Conservation (phyloP, 2,113 vertebrate genomes). For the Coracopsis vasa region DNA sequence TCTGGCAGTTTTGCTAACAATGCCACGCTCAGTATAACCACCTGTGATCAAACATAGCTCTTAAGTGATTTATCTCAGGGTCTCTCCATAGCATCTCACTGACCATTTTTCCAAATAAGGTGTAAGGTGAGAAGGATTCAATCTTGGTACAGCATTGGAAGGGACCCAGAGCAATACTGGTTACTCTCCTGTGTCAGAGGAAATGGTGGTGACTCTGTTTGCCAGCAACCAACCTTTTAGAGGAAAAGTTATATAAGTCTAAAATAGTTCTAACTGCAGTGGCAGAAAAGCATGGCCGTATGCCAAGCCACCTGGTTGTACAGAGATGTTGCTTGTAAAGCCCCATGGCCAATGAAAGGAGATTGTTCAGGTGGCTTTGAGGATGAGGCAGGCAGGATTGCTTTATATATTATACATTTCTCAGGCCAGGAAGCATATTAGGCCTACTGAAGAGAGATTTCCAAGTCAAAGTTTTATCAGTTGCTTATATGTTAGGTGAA, state of each 20-base stretch:
- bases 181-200: neutral
- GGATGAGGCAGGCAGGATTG: conserved; percentile 33
- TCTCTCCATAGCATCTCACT: neutral
- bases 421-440: conserved; percentile 31
- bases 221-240: neutral
- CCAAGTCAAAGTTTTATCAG: conserved; percentile 41
- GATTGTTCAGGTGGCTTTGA: conserved; percentile 69
- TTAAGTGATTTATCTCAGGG: neutral
- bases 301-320: conserved; percentile 2
- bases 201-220: neutral
- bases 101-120: neutral
- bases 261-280: neutral
- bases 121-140: neutral
- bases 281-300: neutral
- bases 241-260: neutral
- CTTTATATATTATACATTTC: conserved; percentile 32
- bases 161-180: neutral
- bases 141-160: neutral
- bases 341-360: conserved; percentile 61
- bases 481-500: neutral
- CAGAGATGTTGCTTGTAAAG: conserved; percentile 17
- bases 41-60: neutral
- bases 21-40: neutral
- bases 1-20: neutral
- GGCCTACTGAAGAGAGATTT: conserved; percentile 37